A percentile compares a stretch with the other conserved stretches of the same genome.
Conservation (phyloP, 2,888 invertebrate genomes). For the Caenorhabditis parvicauda region DNA sequence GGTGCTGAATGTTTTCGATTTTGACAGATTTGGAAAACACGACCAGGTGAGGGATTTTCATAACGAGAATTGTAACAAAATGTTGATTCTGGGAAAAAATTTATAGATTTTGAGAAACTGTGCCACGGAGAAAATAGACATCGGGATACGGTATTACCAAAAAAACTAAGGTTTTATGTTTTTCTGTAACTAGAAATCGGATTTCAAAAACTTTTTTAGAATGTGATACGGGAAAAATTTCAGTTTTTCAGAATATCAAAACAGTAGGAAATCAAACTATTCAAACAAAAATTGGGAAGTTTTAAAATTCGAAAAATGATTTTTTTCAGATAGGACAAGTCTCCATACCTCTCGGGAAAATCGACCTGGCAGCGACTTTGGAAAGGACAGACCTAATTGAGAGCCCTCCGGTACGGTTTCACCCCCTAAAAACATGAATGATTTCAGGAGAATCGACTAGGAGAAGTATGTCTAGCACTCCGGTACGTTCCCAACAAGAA, state of each 20-base stretch:
- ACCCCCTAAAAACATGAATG: not conserved
- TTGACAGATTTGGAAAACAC: conserved; percentile 99
- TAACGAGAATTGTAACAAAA: no score
- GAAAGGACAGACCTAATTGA: conserved; percentile 97
- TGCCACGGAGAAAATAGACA: no score
- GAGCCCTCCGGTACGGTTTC: conserved; percentile 80
- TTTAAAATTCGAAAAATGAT: no score
- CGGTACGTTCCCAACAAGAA: conserved; percentile 99
- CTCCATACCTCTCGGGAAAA: conserved; percentile 80
- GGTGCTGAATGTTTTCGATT: conserved; percentile 97
- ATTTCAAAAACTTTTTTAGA: no score
- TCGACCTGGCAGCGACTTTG: conserved; percentile 95
- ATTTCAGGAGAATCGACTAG: conserved; percentile 72
- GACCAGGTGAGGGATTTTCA: conserved; percentile 93
- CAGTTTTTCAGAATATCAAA: no score
- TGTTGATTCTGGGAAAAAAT: no score
- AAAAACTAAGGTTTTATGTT: no score
- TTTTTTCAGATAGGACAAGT: conserved; percentile 68
- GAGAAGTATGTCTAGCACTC: conserved; percentile 98
- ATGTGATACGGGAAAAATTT: not conserved
- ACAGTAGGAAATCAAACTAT: no score
- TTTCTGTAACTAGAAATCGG: no score
- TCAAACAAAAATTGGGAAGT: no score
- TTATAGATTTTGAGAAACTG: no score
- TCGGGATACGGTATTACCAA: no score